Evolutionary conservation across 2,888 invertebrate genomes (phyloP), one percentile per base, ranked within the genome.

Genomic region (Lasioglossum oenotherae): DNA sequence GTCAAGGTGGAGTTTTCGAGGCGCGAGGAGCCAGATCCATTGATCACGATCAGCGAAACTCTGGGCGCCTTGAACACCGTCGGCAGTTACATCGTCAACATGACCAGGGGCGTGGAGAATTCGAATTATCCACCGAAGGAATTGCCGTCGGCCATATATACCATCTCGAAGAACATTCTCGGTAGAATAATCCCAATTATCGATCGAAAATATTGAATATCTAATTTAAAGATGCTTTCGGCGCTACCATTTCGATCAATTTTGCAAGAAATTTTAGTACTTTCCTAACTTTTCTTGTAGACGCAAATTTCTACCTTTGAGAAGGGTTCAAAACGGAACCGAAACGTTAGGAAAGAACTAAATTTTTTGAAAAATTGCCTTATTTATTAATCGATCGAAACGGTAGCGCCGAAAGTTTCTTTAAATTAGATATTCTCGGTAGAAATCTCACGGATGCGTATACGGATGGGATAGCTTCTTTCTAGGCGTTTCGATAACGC

Each of bases 61-160:
- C 94, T 97, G 6, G 98, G 98, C 53, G 98, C 98, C 5, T 96
- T 98, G 27, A 98, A 98, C 90, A 98, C 98, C 2, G 97, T 98
- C 0, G 98, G 98, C 0, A 97, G 97, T 93, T 98, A 98, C 93
- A 96, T 98, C 88, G 98, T 98, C 0, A 98, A 98, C 92, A 98
- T 98, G 96, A 98, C 97, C 0, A 95, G 97, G 14, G 96, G 95
- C 14, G 90, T 92, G 27, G 94, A 94, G 31, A 93, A 92, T 31
- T 93, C 94, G 0, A 93, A 93, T 53, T 93, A 93, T 80, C 95
- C 95, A 2, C 95, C 96, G 4, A 96, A 96, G 87, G 96, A 96
- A 90, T 95, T 98, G 49, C 97, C 98, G 23, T 96, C 97, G 90
- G 98, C 98, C 5, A 95, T 98, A 74, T 97, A 98, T 93, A 98